Conservation (phyloP, 2,113 vertebrate genomes). For the Papio anubis region DNA sequence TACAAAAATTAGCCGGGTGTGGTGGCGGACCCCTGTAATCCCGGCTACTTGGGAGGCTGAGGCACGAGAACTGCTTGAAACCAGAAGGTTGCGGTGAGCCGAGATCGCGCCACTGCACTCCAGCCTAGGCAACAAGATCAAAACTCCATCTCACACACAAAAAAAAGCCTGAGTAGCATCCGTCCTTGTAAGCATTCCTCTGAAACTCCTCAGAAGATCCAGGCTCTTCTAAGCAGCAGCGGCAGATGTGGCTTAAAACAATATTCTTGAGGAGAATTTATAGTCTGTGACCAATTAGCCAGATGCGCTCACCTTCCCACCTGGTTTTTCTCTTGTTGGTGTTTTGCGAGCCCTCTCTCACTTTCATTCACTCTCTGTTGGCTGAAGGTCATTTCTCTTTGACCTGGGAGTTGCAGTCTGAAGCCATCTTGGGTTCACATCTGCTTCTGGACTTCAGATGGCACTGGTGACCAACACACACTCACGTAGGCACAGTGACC, state of each 20-base stretch:
- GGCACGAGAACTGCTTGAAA: too few relatives aligned
- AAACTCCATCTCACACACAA: too few relatives aligned
- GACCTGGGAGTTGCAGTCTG: neutral
- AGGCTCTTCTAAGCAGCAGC: neutral
- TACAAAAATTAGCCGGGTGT: too few relatives aligned
- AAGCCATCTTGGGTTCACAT: constrained; percentile 45
- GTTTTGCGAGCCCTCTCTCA: neutral
- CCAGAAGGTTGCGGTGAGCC: too few relatives aligned
- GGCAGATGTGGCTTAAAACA: constrained; percentile 55
- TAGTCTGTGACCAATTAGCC: constrained; percentile 66
- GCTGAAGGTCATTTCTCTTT: constrained; percentile 25
- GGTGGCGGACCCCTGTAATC: too few relatives aligned
- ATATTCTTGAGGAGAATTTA: constrained; percentile 28
- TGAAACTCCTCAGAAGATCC: neutral
- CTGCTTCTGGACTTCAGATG: constrained; percentile 23
- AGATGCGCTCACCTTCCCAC: constrained; percentile 59
- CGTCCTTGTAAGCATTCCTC: neutral
- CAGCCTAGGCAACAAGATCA: too few relatives aligned
- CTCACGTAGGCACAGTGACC: neutral
- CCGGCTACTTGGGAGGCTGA: too few relatives aligned
- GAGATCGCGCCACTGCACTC: too few relatives aligned
- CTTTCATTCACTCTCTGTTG: neutral
- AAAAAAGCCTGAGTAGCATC: neutral
- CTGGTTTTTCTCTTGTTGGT: constrained; percentile 42
- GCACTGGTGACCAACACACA: neutral